Conservation (phyloP, 2,888 invertebrate species). For the Plebejus anna region DNA sequence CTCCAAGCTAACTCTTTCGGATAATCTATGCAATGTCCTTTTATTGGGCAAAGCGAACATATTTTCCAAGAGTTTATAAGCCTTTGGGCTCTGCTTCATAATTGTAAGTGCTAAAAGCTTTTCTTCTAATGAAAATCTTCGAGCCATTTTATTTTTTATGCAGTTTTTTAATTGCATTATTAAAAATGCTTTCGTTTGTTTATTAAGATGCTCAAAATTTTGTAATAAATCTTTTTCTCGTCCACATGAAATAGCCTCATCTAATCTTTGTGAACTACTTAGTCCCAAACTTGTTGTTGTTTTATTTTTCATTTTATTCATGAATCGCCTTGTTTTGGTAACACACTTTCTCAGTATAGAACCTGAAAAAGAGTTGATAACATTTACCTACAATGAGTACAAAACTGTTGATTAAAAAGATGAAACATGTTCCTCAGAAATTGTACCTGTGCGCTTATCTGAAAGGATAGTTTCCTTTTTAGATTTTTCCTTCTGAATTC, state of each 20-base stretch:
- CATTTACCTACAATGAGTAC: background rate
- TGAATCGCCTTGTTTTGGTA: constrained; percentile 15
- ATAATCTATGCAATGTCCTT: too few species aligned
- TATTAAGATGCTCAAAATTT: background rate
- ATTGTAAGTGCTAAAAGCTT: background rate
- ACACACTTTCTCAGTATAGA: background rate
- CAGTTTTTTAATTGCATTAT: background rate
- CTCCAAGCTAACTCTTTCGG: too few species aligned
- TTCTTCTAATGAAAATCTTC: background rate
- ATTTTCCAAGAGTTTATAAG: background rate
- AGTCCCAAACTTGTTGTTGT: too few species aligned
- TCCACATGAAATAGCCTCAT: background rate
- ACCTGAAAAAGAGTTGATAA: background rate
- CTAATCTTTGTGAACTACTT: background rate
- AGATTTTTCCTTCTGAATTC: too few species aligned
- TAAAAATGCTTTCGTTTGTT: background rate
- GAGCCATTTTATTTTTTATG: background rate
- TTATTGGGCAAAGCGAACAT: background rate
- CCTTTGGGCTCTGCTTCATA: constrained; percentile 1
- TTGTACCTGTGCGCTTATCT: background rate
- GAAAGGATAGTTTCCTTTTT: too few species aligned
- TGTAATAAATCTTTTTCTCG: background rate
- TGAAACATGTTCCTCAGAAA: too few species aligned
- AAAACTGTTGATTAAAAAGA: background rate
- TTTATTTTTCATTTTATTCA: background rate